Evolutionary conservation across 2,113 vertebrate species (phyloP).

Genomic region (Epinephelus fuscoguttatus): DNA sequence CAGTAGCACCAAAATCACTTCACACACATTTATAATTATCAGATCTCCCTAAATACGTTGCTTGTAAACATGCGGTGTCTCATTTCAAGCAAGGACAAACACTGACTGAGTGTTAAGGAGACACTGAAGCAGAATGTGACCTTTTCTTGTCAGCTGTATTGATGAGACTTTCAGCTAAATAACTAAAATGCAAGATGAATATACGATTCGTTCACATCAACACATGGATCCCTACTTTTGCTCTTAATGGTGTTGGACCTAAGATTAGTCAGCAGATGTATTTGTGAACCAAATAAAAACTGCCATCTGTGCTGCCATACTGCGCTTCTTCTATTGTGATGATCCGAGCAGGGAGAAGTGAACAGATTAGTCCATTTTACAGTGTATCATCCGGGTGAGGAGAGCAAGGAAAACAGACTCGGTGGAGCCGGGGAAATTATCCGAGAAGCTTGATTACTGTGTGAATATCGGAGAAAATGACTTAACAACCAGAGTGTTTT

Average conservation of each 20-base stretch:
- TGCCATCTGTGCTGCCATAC: slow-evolving; percentile 69
- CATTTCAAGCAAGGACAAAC: too few species aligned
- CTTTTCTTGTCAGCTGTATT: not conserved
- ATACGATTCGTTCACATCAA: not conserved
- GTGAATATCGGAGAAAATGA: not conserved
- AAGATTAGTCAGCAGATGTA: slow-evolving; percentile 65
- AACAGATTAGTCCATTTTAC: slow-evolving; percentile 20
- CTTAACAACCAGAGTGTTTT: not conserved
- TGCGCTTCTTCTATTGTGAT: slow-evolving; percentile 42
- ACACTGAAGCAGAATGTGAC: not conserved
- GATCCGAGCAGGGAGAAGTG: slow-evolving; percentile 24
- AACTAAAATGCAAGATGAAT: not conserved
- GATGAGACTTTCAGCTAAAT: not conserved
- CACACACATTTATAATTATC: too few species aligned
- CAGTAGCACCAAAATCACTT: too few species aligned
- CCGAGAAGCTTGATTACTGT: not conserved
- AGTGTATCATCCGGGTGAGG: not conserved
- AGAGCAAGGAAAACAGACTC: slow-evolving; percentile 3
- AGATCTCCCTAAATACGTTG: too few species aligned
- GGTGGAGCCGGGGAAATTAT: not conserved
- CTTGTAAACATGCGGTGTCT: too few species aligned
- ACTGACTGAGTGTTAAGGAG: not conserved
- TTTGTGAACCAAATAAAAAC: slow-evolving; percentile 55
- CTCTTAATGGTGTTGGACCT: slow-evolving; percentile 39
- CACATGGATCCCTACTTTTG: slow-evolving; percentile 6